phyloP scores from a whole-genome alignment of 2,113 vertebrate genomes.

The Stegostoma tigrinum region DNA sequence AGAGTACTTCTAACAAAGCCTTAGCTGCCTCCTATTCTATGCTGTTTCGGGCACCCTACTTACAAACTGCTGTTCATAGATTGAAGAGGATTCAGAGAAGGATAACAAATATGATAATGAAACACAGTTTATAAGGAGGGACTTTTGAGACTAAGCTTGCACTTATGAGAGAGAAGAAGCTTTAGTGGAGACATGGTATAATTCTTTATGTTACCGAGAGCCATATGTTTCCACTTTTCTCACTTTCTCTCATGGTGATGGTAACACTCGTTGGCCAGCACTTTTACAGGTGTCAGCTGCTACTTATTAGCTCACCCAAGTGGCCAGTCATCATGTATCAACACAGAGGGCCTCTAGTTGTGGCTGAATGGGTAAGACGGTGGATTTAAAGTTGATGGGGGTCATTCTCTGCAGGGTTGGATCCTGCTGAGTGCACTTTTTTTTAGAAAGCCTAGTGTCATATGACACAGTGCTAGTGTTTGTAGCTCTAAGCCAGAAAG shows the following conservation, averaged over 20 bases:
- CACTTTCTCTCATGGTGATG: neutral
- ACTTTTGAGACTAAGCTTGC: slow-evolving; percentile 1
- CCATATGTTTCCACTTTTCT: neutral
- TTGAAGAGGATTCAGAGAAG: neutral
- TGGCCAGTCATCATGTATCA: neutral
- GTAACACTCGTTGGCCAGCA: neutral
- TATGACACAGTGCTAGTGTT: no score
- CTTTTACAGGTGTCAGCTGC: neutral
- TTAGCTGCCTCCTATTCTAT: no score
- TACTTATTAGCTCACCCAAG: neutral
- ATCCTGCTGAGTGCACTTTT: no score
- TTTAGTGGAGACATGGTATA: neutral
- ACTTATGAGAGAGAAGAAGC: neutral
- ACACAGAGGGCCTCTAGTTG: neutral
- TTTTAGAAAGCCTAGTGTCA: no score
- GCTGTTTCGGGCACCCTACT: neutral
- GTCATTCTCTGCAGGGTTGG: no score
- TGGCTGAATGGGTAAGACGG: no score
- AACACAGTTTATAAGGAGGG: neutral
- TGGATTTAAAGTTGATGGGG: no score
- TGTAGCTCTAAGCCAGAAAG: no score
- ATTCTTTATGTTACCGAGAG: neutral
- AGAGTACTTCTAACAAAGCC: no score
- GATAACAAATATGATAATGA: neutral
- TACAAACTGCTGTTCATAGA: neutral